A percentile compares a stretch with the other conserved stretches of the same genome.
These are phyloP conservation scores for Pissodes strobi DNA, from an alignment of 1,140 invertebrate species.

Conservation along the genomic window DNA sequence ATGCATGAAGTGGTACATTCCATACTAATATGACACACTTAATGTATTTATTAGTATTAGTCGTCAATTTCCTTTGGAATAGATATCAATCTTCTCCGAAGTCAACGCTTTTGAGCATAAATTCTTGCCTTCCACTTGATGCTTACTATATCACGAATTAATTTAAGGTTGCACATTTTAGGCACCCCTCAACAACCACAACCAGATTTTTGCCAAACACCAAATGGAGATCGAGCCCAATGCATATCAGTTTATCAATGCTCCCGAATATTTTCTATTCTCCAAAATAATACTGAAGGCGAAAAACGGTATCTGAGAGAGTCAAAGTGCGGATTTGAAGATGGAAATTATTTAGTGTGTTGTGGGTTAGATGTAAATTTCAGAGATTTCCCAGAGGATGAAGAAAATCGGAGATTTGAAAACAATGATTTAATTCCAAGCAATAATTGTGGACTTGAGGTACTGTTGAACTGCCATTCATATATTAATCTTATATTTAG, in stretches of 20 bases:
- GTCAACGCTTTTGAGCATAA: too few species aligned
- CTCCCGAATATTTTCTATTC: neutral
- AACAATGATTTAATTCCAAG: neutral
- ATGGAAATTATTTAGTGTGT: conserved; percentile 28
- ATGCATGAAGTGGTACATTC: too few species aligned
- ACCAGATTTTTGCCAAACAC: conserved; percentile 35
- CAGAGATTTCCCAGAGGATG: neutral
- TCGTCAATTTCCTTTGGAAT: too few species aligned
- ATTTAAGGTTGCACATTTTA: too few species aligned
- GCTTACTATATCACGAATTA: too few species aligned
- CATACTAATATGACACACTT: too few species aligned
- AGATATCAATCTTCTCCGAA: too few species aligned
- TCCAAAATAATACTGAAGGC: neutral
- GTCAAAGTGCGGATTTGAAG: conserved; percentile 46
- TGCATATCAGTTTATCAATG: conserved; percentile 37
- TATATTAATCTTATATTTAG: too few species aligned
- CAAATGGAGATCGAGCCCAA: conserved; percentile 36
- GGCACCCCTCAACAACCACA: too few species aligned
- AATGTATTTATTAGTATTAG: too few species aligned
- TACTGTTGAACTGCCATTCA: neutral
- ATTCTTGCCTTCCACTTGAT: too few species aligned
- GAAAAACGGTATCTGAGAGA: conserved; percentile 45
- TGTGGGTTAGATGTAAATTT: conserved; percentile 26
- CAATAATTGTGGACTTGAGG: neutral
- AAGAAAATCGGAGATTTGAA: conserved; percentile 5